phyloP scores from a whole-genome alignment of 1,140 invertebrate species.

The Caenorhabditis remanei region DNA sequence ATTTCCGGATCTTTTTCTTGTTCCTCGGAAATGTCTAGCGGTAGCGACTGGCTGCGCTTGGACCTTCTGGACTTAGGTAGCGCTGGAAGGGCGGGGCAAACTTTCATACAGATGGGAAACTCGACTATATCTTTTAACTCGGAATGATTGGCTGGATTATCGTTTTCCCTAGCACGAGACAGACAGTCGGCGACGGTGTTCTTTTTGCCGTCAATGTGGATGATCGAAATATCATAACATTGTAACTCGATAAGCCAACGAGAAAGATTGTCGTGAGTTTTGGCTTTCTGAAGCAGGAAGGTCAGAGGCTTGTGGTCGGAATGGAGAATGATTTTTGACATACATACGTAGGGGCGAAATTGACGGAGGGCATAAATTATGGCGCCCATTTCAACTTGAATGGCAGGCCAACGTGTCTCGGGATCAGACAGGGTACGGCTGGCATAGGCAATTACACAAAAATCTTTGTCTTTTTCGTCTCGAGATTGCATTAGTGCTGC shows the following conservation, averaged over 20 bases:
- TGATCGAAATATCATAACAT: conserved; percentile 13
- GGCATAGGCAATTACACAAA: conserved; percentile 8
- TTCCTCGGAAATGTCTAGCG: neutral
- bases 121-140: neutral
- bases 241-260: neutral
- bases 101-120: neutral
- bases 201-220: neutral
- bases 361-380: conserved; percentile 15
- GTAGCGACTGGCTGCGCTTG: neutral
- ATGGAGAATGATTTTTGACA: neutral
- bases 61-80: neutral
- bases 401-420: conserved; percentile 14
- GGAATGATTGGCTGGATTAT: neutral
- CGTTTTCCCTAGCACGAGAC: neutral
- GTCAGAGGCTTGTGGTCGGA: conserved; percentile 39
- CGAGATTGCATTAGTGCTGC: conserved; percentile 28
- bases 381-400: conserved; percentile 44
- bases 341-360: conserved; percentile 28
- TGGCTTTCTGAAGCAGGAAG: neutral
- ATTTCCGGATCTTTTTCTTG: conserved; percentile 5
- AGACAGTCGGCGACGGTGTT: neutral
- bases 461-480: neutral
- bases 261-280: neutral
- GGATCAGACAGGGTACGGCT: neutral
- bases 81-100: neutral